Base-by-base conservation (phyloP, 2,888 invertebrate species). In the Bombylius major region DNA sequence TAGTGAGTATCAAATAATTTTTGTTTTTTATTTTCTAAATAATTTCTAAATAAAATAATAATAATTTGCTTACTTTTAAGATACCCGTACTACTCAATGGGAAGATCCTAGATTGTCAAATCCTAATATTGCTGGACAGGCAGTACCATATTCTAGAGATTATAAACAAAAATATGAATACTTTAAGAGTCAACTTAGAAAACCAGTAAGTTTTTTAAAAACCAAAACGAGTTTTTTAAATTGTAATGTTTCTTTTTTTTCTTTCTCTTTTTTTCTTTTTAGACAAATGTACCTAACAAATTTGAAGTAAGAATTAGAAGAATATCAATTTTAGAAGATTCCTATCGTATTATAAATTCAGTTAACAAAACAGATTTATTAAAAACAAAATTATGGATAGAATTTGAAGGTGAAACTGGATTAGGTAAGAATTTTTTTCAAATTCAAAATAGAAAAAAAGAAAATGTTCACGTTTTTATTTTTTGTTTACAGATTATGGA, bases 121-220 rank as follows among this genome's bases (percentile, higher is more conserved):
- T 81, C 94, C 94, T 59, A 88, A 91, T 76, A 93, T 98, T 68
- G 97, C 96, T 61, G 98, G 98, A 47, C 95, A 95, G 60, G 97
- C 97, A 62, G 94, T 98, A 70, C 97, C 97, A 42, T 99, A 99
- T 78, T 97, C 97, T 51, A 82, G 97, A 69, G 97, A 98, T 79
- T 99, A 98, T 77, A 98, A 98, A 76, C 83, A 95, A 67, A 99
- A 99, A 77, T 98, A 98, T 76, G 97, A 98, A 76, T 98, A 95
- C 76, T 87, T 99, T 77, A 94, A 97, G 77, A 88, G 88, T 60
- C 96, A 96, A 72, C 81, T 99, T 63, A 88, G 94, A 70, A 95
- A 95, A 77, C 96, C 97, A 64, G 91, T 91, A 76, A 67, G 67
- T 59, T 49, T 59, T 49, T 49, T 36, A 23, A 34, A 14, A 5